Percentiles rank a stretch among this genome's conserved stretches.
Conservation (phyloP, 1,140 invertebrate species). For the Contarinia nasturtii region DNA sequence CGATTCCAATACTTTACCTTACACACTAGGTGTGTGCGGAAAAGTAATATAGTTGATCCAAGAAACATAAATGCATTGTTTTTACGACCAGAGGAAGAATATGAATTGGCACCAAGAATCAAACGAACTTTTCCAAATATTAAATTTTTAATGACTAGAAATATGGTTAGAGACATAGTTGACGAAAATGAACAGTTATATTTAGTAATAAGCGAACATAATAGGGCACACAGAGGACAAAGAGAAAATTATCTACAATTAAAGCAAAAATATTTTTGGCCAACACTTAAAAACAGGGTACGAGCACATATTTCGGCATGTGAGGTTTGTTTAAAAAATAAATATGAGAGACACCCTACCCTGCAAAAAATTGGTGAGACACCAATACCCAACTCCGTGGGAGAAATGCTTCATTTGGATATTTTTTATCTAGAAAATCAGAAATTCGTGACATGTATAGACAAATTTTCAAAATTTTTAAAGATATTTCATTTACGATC, state of each 20-base stretch:
- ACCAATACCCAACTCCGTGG: slow-evolving; percentile 7
- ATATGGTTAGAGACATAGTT: slow-evolving; percentile 5
- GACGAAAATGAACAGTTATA: slow-evolving; percentile 3
- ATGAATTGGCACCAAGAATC: slow-evolving; percentile 4
- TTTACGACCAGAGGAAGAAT: slow-evolving; percentile 5
- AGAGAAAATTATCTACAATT: slow-evolving; percentile 7
- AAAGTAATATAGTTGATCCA: too few species aligned
- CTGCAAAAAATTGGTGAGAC: slow-evolving; percentile 3
- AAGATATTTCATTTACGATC: slow-evolving; percentile 3
- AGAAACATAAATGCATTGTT: slow-evolving; percentile 5
- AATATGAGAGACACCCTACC: slow-evolving; percentile 7
- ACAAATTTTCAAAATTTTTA: slow-evolving; percentile 9
- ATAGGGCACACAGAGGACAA: slow-evolving; percentile 6
- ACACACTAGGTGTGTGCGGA: too few species aligned
- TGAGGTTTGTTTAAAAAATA: slow-evolving; percentile 7
- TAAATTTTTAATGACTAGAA: slow-evolving; percentile 5
- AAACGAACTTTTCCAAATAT: slow-evolving; percentile 6
- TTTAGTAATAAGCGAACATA: slow-evolving; percentile 5
- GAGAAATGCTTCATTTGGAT: slow-evolving; percentile 7
- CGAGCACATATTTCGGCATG: slow-evolving; percentile 4
- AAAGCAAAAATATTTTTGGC: slow-evolving; percentile 8
- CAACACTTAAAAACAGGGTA: slow-evolving; percentile 5
- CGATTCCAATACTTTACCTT: too few species aligned
- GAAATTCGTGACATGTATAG: slow-evolving; percentile 2
- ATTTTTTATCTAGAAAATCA: slow-evolving; percentile 4